Percentiles rank a stretch among this genome's conserved stretches.
phyloP scores from a whole-genome alignment of 2,113 vertebrate species.

The Sinocyclocheilus maitianheensis region DNA sequence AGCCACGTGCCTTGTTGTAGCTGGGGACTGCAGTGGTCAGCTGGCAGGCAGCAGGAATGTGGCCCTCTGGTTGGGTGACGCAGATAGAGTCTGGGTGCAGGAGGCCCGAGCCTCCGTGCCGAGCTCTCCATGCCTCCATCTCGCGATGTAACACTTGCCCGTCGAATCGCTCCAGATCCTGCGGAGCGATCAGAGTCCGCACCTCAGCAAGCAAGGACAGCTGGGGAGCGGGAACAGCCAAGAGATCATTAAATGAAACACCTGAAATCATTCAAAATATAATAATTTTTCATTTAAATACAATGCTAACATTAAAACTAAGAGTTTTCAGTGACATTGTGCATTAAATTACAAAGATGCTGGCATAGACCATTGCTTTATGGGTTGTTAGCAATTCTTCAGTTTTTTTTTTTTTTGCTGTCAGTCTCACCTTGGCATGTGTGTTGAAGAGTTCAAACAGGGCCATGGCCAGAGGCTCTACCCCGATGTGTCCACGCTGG shows the following conservation, averaged over 20 bases:
- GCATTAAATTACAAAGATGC: neutral
- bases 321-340: neutral
- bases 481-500: slow-evolving; percentile 79
- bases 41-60: slow-evolving; percentile 76
- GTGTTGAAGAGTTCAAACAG: slow-evolving; percentile 94
- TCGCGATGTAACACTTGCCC: slow-evolving; percentile 86
- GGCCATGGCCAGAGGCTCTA: slow-evolving; percentile 87
- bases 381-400: slow-evolving; percentile 2
- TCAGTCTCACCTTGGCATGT: slow-evolving; percentile 84
- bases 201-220: slow-evolving; percentile 91
- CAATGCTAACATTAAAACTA: neutral
- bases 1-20: slow-evolving; percentile 75
- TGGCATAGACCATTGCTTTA: too few relatives aligned
- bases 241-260: neutral
- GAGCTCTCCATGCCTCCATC: slow-evolving; percentile 86
- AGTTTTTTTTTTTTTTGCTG: neutral
- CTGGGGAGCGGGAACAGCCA: slow-evolving; percentile 65
- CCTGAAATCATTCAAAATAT: neutral
- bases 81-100: slow-evolving; percentile 73
- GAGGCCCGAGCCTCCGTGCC: slow-evolving; percentile 71
- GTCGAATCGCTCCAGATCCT: slow-evolving; percentile 89
- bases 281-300: neutral
- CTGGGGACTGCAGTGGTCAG: slow-evolving; percentile 79
- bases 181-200: slow-evolving; percentile 78
- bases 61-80: slow-evolving; percentile 75